Percentiles rank a stretch among this genome's conserved stretches.
Evolutionary conservation across 1,140 invertebrate genomes (phyloP).

Genomic region (Olivierus martensii): DNA sequence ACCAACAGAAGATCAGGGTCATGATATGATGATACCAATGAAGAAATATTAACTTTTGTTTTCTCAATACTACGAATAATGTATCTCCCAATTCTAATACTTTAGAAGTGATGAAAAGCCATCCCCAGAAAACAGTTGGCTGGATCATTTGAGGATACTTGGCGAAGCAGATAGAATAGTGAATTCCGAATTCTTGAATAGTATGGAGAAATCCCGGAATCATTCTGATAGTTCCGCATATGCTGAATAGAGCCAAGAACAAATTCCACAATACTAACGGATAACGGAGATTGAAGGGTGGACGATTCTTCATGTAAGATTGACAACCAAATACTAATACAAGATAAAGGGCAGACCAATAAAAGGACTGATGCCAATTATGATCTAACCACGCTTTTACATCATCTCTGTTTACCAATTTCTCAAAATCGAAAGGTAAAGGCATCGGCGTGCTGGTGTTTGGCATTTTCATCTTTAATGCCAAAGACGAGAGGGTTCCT

Average conservation of each 20-base stretch:
- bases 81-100: slow-evolving; percentile 87
- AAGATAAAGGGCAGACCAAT: slow-evolving; percentile 82
- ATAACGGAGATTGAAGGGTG: slow-evolving; percentile 69
- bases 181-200: slow-evolving; percentile 70
- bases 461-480: no score
- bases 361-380: slow-evolving; percentile 88
- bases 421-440: slow-evolving; percentile 77
- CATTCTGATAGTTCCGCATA: slow-evolving; percentile 74
- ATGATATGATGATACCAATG: slow-evolving; percentile 71
- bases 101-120: slow-evolving; percentile 88
- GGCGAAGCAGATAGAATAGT: slow-evolving; percentile 85
- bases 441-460: no score
- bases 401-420: slow-evolving; percentile 68
- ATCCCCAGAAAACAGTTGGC: slow-evolving; percentile 90
- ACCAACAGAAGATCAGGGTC: slow-evolving; percentile 87
- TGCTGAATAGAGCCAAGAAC: slow-evolving; percentile 78
- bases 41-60: slow-evolving; percentile 94
- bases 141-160: slow-evolving; percentile 75
- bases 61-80: slow-evolving; percentile 87
- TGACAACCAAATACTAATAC: slow-evolving; percentile 84
- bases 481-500: slow-evolving; percentile 67
- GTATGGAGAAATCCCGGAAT: slow-evolving; percentile 75
- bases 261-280: slow-evolving; percentile 84
- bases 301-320: slow-evolving; percentile 71
- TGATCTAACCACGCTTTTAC: slow-evolving; percentile 75